phyloP scores from a whole-genome alignment of 2,888 invertebrate genomes.

The Drosophila paucipuncta region DNA sequence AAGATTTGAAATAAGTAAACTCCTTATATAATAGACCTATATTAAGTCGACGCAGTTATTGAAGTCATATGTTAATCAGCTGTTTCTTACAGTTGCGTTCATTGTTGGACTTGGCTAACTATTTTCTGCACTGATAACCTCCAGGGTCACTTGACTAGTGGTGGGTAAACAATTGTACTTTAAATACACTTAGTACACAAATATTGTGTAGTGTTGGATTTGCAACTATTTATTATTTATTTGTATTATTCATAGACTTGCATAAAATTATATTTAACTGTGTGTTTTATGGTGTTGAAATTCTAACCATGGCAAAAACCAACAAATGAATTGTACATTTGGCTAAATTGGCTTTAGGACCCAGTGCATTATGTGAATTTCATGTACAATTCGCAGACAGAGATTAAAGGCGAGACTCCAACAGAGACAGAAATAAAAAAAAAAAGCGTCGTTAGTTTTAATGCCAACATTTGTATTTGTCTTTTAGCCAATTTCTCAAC shows the following conservation, averaged over 20 bases:
- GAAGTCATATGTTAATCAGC: not conserved
- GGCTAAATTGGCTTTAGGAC: slow-evolving; percentile 19
- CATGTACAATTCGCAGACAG: slow-evolving; percentile 17
- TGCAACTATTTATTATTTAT: not conserved
- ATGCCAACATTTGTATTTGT: slow-evolving; percentile 26
- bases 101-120: not conserved
- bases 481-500: slow-evolving; percentile 15
- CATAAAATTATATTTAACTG: not conserved
- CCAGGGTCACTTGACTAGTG: not conserved
- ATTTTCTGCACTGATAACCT: not conserved
- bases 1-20: not conserved
- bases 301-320: slow-evolving; percentile 25
- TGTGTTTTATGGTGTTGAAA: slow-evolving; percentile 15
- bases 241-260: too few relatives aligned
- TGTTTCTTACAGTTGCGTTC: not conserved
- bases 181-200: not conserved
- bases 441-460: slow-evolving; percentile 16
- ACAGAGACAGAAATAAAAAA: not conserved
- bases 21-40: not conserved
- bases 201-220: not conserved
- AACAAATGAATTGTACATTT: not conserved
- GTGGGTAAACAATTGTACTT: not conserved
- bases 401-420: not conserved
- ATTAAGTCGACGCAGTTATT: not conserved
- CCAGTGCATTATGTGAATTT: slow-evolving; percentile 19